Percentiles rank a stretch among this genome's conserved stretches.
Evolutionary conservation across 2,797 vertebrate species (phyloP).

Genomic region (Clarias platycephalus): DNA sequence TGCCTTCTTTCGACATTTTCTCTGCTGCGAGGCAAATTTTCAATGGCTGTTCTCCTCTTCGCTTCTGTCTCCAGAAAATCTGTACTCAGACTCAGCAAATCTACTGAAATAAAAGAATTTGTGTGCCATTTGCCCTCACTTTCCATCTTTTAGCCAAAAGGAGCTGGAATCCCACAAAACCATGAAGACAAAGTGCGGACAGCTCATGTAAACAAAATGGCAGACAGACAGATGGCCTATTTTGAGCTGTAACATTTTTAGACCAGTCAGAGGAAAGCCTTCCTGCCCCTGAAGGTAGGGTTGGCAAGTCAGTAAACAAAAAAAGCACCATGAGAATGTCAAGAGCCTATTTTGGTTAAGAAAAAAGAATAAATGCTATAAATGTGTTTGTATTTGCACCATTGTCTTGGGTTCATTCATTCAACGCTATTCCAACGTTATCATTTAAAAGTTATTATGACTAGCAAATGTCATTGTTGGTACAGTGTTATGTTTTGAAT

Average conservation of each 20-base stretch:
- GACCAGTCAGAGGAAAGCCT: neutral
- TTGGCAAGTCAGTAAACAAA: neutral
- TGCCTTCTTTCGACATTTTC: neutral
- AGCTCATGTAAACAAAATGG: conserved; percentile 31
- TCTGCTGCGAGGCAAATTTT: conserved; percentile 15
- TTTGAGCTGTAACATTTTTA: conserved; percentile 22
- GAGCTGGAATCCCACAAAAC: neutral
- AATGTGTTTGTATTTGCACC: no score
- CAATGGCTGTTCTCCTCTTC: neutral
- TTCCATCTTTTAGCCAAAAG: conserved; percentile 16
- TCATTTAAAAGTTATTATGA: no score
- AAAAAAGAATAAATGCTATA: no score
- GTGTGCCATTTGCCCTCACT: conserved; percentile 11
- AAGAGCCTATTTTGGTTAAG: no score
- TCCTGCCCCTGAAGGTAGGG: neutral
- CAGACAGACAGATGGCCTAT: conserved; percentile 15
- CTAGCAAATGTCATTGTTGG: no score
- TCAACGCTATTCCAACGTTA: no score
- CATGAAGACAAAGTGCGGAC: conserved; percentile 23
- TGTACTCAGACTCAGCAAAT: neutral
- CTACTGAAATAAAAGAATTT: conserved; percentile 7
- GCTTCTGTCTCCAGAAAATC: neutral
- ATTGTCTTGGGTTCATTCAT: no score
- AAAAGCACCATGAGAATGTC: neutral
- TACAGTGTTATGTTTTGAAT: no score